Evolutionary conservation across 2,797 vertebrate species (phyloP).

Genomic region (Ibycter americanus): DNA sequence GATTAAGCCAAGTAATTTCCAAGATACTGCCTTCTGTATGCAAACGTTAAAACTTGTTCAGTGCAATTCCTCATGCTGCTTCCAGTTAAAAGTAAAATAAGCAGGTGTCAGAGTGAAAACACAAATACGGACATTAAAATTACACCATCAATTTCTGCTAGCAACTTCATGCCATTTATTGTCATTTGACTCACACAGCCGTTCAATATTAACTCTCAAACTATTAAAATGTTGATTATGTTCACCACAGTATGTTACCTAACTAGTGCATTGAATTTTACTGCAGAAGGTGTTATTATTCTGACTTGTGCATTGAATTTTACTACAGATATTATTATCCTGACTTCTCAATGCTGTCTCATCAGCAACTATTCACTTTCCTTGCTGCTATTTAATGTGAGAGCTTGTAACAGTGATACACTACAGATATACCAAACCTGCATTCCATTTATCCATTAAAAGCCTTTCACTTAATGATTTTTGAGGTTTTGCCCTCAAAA

Average conservation of each 20-base stretch:
- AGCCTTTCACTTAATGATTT: not conserved
- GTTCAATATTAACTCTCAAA: not conserved
- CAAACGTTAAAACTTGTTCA: not conserved
- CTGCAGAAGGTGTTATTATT: not conserved
- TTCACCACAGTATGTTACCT: not conserved
- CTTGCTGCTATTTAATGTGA: not conserved
- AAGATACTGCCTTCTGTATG: not conserved
- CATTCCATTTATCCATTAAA: not conserved
- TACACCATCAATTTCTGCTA: not conserved
- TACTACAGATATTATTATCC: not conserved
- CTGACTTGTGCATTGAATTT: not conserved
- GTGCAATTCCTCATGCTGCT: not conserved
- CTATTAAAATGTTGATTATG: not conserved
- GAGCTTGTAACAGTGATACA: not conserved
- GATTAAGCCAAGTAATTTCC: constrained; percentile 4
- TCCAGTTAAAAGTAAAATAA: constrained; percentile 16
- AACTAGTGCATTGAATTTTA: not conserved
- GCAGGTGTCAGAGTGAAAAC: not conserved
- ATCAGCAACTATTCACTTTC: not conserved
- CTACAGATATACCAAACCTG: not conserved
- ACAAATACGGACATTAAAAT: not conserved
- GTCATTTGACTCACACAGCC: not conserved
- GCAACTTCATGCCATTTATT: not conserved
- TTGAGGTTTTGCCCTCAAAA: not conserved
- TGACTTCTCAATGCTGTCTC: not conserved